Evolutionary conservation across 1,140 invertebrate genomes (phyloP), one percentile per base, ranked within the genome.

Genomic region (Drosophila lowei): DNA sequence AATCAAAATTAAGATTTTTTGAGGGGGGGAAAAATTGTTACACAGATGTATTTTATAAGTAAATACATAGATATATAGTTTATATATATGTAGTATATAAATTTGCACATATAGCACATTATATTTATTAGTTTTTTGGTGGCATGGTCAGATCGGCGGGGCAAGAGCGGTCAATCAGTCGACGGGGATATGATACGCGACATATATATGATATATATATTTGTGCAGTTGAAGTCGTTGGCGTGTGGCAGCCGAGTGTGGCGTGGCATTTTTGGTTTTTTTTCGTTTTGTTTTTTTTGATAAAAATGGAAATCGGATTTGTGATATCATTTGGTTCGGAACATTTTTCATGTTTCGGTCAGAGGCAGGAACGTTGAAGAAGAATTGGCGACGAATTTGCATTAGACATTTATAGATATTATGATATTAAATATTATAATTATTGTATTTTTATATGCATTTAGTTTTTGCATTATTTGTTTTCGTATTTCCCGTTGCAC

Each of bases 361-460:
- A 86, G 74, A 85, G 81, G 81, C 81, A 86, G 81, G 81, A 85
- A 85, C 81, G 81, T 85, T 76, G 81, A 86, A 81, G 81, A 85
- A 85, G 73, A 86, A 64, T 64, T 86, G 81, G 81, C 81, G 77
- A 74, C 80, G 72, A 48, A 52, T 74, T 62, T 58, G 44, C 30
- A 76, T 70, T 68, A 56, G 60, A 67, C 60, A 77, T 38, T 38
- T 38, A 38, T 38, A 13, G 34, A 38, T 38, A 13, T 38, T 38
- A 13, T 38, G 34, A 38, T 38, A 38, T 65, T 48, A 61, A 46
- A 64, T 60, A 68, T 73, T 67, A 68, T 34, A 48, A 60, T 60
- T 57, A 54, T 76, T 71, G 42, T 21, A 50, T 59, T 62, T 23
- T 21, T 28, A 21, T 48, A 44, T 70, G 43, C 18, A 42, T 57